Conservation (phyloP, 2,888 invertebrate species). For the Calameuta filiformis region DNA sequence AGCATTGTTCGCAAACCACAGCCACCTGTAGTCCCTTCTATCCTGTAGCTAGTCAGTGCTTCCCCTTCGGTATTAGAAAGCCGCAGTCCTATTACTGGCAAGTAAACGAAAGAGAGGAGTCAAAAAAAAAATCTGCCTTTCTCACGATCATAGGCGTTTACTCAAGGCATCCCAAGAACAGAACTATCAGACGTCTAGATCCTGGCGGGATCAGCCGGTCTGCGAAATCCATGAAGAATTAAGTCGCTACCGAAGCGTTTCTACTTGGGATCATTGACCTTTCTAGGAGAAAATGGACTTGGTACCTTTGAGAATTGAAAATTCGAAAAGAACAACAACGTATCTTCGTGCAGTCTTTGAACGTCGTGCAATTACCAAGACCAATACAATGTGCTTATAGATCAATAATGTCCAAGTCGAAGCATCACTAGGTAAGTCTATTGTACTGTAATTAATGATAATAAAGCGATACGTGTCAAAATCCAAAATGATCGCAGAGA, state of each 20-base stretch:
- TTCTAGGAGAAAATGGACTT: not conserved
- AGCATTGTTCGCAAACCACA: constrained; percentile 52
- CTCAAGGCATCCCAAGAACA: not conserved
- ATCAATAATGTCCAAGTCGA: not conserved
- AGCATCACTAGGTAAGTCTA: not conserved
- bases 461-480: not conserved
- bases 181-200: not conserved
- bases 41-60: not conserved
- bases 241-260: not conserved
- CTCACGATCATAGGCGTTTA: constrained; percentile 6
- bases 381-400: not conserved
- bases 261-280: not conserved
- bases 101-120: not conserved
- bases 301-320: not conserved
- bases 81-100: constrained; percentile 8
- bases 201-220: not conserved
- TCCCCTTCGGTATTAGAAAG: constrained; percentile 10
- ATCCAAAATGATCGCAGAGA: not conserved
- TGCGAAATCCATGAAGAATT: not conserved
- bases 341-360: not conserved
- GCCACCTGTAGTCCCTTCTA: constrained; percentile 45
- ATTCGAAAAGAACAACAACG: not conserved
- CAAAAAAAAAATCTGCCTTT: not conserved
- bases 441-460: not conserved
- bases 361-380: not conserved